Percentiles rank a stretch among this genome's conserved stretches.
phyloP scores from a whole-genome alignment of 2,797 vertebrate genomes.

The Enteromius unitaeniatus region DNA sequence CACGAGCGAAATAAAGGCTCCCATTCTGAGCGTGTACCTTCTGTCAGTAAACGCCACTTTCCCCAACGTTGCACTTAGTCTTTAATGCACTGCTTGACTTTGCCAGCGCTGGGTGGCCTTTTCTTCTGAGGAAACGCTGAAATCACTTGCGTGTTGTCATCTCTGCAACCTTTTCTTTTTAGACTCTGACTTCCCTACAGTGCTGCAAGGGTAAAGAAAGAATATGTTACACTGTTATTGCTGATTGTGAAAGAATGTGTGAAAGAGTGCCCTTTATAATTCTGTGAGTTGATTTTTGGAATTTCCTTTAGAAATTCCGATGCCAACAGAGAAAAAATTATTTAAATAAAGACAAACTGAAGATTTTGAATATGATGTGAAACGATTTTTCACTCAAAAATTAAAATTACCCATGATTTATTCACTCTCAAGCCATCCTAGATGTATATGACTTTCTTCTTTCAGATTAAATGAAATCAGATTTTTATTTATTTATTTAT shows the following conservation, averaged over 20 bases:
- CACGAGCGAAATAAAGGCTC: conserved; percentile 57
- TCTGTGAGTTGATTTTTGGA: not conserved
- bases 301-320: not conserved
- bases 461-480: not conserved
- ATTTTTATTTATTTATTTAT: not conserved
- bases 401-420: not conserved
- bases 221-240: conserved; percentile 29
- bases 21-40: conserved; percentile 45
- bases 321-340: not conserved
- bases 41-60: conserved; percentile 49
- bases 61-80: conserved; percentile 35
- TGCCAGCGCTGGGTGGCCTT: conserved; percentile 28
- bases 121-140: conserved; percentile 43
- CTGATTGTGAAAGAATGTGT: conserved; percentile 6
- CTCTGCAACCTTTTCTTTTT: conserved; percentile 23
- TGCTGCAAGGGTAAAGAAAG: conserved; percentile 15
- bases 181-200: not conserved
- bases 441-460: not conserved
- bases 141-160: conserved; percentile 40
- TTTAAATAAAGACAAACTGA: not conserved
- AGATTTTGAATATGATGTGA: not conserved
- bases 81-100: conserved; percentile 46
- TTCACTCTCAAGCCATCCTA: not conserved
- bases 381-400: not conserved
- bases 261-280: conserved; percentile 24